Conservation (phyloP, 2,888 invertebrate species). For the Hemicrepidius hirtus region DNA sequence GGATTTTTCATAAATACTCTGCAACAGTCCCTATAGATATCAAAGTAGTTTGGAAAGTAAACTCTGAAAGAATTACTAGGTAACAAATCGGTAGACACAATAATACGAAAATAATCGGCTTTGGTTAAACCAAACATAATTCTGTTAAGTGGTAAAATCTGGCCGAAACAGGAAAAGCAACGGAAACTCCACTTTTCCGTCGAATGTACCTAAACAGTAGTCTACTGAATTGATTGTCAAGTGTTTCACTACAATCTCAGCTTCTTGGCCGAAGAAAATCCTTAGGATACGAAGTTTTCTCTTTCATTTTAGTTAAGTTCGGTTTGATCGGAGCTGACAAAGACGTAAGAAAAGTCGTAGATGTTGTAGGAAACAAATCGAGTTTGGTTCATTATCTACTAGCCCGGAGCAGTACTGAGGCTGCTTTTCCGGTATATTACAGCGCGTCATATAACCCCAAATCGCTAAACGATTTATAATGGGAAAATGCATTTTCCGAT, state of each 20-base stretch:
- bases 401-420: constrained; percentile 60
- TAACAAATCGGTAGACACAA: constrained; percentile 48
- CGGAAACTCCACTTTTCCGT: constrained; percentile 52
- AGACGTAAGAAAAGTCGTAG: constrained; percentile 47
- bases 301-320: not conserved
- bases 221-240: constrained; percentile 61
- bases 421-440: constrained; percentile 65
- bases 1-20: too few species aligned
- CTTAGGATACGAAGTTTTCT: constrained; percentile 21
- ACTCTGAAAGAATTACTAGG: not conserved
- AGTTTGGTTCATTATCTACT: constrained; percentile 59
- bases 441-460: constrained; percentile 64
- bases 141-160: constrained; percentile 62
- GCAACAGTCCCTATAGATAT: not conserved
- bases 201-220: constrained; percentile 59
- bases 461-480: constrained; percentile 70
- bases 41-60: constrained; percentile 4
- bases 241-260: constrained; percentile 60
- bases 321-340: constrained; percentile 17
- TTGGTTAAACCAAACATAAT: constrained; percentile 60
- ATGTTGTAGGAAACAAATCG: constrained; percentile 50
- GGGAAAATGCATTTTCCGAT: constrained; percentile 67
- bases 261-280: constrained; percentile 42
- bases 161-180: constrained; percentile 49
- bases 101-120: constrained; percentile 57